A percentile compares a stretch with the other conserved stretches of the same genome.
Evolutionary conservation across 2,888 invertebrate genomes (phyloP).

Genomic region (Amblyjoppa fuscipennis): DNA sequence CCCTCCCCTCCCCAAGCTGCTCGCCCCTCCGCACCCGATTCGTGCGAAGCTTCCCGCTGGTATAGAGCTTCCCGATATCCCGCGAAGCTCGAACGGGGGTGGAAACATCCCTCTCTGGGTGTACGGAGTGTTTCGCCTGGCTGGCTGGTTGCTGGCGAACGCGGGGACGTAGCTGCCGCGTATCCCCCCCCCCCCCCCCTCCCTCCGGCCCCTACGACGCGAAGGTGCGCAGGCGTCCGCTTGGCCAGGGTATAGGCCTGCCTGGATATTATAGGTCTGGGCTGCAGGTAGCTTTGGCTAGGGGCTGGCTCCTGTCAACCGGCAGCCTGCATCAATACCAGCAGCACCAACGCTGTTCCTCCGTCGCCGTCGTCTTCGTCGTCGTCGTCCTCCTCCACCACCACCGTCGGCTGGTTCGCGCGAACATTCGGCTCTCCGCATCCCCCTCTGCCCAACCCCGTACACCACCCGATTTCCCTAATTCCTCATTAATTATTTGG

Average conservation of each 20-base stretch:
- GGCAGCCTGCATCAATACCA: conserved; percentile 78
- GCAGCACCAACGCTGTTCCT: conserved; percentile 39
- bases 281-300: conserved; percentile 81
- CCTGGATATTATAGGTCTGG: conserved; percentile 79
- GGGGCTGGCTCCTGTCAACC: conserved; percentile 77
- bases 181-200: not conserved
- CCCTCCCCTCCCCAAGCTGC: not conserved
- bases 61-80: conserved; percentile 78
- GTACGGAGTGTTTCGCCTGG: conserved; percentile 31
- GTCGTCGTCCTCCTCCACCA: not conserved
- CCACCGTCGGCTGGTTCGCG: conserved; percentile 1
- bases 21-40: conserved; percentile 16
- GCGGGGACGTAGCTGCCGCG: conserved; percentile 9
- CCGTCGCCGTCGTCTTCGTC: conserved; percentile 14
- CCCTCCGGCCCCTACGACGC: conserved; percentile 1
- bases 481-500: conserved; percentile 79
- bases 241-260: conserved; percentile 83
- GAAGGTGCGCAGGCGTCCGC: conserved; percentile 78
- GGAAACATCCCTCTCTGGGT: conserved; percentile 46
- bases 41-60: conserved; percentile 76
- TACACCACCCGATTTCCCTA: conserved; percentile 75
- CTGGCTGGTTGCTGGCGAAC: conserved; percentile 41
- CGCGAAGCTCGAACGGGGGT: conserved; percentile 69
- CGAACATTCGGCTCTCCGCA: conserved; percentile 7
- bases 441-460: not conserved